phyloP scores from a whole-genome alignment of 30 jellyfish, hydroid and myxozoan genomes.

The Hydra vulgaris region DNA sequence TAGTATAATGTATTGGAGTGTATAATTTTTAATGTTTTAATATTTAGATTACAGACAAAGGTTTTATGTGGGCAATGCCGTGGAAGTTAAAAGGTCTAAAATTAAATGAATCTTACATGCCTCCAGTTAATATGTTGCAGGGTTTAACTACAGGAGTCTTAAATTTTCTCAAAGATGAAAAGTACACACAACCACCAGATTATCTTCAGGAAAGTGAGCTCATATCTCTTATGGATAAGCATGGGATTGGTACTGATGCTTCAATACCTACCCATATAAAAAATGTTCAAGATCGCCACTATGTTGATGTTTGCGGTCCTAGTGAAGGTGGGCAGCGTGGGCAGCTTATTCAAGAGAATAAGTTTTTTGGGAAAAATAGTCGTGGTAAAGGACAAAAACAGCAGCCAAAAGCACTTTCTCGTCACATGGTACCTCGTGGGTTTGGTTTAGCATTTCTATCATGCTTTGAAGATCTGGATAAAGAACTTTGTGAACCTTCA shows the following conservation, averaged over 20 bases:
- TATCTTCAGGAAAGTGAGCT: conserved; percentile 32
- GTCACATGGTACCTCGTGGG: conserved; percentile 34
- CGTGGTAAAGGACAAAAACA: conserved; percentile 3
- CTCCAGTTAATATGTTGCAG: conserved; percentile 8
- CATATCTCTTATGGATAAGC: conserved; percentile 22
- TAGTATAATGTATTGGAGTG: not conserved
- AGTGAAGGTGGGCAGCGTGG: conserved; percentile 23
- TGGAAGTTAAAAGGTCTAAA: conserved; percentile 19
- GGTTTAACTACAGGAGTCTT: not conserved
- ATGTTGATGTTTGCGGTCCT: conserved; percentile 31
- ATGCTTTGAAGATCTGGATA: conserved; percentile 26
- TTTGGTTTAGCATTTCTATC: conserved; percentile 26
- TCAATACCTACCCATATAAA: conserved; percentile 27
- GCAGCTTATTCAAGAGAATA: conserved; percentile 1
- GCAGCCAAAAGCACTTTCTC: conserved; percentile 18
- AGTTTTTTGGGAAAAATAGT: conserved; percentile 24
- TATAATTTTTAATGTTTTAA: not conserved
- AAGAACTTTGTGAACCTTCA: conserved; percentile 22
- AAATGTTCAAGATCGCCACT: conserved; percentile 19
- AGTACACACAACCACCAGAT: conserved; percentile 25
- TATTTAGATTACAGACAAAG: conserved; percentile 15
- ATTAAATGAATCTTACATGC: conserved; percentile 12
- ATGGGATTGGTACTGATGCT: conserved; percentile 34
- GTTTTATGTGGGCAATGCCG: conserved; percentile 24
- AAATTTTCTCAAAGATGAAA: conserved; percentile 5